A percentile compares a stretch with the other conserved stretches of the same genome.
Conservation (phyloP, 2,888 invertebrate genomes). For the Danaus chrysippus region DNA sequence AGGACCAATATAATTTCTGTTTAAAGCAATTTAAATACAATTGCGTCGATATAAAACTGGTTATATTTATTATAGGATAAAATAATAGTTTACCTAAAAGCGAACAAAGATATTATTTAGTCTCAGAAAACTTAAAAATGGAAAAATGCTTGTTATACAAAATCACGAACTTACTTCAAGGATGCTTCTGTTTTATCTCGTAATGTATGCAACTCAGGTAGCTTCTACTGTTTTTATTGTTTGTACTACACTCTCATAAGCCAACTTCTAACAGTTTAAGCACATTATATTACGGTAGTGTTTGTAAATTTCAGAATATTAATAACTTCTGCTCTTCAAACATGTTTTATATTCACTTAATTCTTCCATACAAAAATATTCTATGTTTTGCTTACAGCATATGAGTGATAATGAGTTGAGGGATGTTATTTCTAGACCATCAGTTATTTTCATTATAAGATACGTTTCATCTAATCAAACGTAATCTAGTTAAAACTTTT, state of each 20-base stretch:
- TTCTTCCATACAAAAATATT: neutral
- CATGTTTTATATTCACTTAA: constrained; percentile 1
- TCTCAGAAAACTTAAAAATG: neutral
- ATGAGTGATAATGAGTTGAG: constrained; percentile 37
- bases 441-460: constrained; percentile 40
- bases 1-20: neutral
- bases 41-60: neutral
- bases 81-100: too few relatives aligned
- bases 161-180: constrained; percentile 16
- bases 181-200: constrained; percentile 17
- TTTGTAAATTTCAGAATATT: constrained; percentile 15
- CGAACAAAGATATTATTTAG: too few relatives aligned
- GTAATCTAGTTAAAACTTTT: constrained; percentile 75
- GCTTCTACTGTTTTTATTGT: constrained; percentile 25
- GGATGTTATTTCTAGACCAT: constrained; percentile 57
- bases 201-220: constrained; percentile 18
- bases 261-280: constrained; percentile 23
- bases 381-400: too few relatives aligned
- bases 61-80: too few relatives aligned
- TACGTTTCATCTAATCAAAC: constrained; percentile 58
- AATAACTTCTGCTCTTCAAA: neutral
- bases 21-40: neutral
- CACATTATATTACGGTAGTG: constrained; percentile 29
- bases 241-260: constrained; percentile 22
- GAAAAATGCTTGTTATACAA: constrained; percentile 18